Conservation (phyloP, 2,888 invertebrate species). For the Chalcis sispes region DNA sequence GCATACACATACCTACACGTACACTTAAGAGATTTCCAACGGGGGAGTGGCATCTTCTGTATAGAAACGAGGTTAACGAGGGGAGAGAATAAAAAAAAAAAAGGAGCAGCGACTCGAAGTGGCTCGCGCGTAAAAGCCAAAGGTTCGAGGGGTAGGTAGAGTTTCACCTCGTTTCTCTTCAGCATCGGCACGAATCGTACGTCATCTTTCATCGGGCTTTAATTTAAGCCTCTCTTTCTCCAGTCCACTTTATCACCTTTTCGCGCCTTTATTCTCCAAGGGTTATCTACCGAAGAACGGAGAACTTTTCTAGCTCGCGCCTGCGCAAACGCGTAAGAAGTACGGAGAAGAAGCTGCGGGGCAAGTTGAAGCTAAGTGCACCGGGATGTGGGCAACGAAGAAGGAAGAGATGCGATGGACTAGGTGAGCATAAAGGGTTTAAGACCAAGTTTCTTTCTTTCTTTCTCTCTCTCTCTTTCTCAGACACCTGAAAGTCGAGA, state of each 20-base stretch:
- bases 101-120: no score
- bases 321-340: background rate
- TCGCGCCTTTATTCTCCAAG: background rate
- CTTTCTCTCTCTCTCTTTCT: slow-evolving; percentile 6
- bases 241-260: slow-evolving; percentile 4
- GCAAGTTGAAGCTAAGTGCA: no score
- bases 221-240: slow-evolving; percentile 8
- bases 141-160: background rate
- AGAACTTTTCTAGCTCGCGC: background rate
- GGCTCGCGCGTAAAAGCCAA: background rate
- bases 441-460: background rate
- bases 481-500: slow-evolving; percentile 58
- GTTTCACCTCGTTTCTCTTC: slow-evolving; percentile 1
- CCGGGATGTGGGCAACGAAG: background rate
- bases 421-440: background rate
- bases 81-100: background rate
- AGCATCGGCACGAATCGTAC: slow-evolving; percentile 8
- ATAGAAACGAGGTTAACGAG: background rate
- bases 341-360: background rate
- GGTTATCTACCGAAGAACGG: no score
- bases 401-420: background rate
- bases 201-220: slow-evolving; percentile 28
- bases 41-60: background rate
- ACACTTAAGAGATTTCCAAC: no score
- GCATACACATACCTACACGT: no score